Base-by-base conservation (phyloP, 92 coral and sea anemone species). In the Meandrina meandrites region DNA sequence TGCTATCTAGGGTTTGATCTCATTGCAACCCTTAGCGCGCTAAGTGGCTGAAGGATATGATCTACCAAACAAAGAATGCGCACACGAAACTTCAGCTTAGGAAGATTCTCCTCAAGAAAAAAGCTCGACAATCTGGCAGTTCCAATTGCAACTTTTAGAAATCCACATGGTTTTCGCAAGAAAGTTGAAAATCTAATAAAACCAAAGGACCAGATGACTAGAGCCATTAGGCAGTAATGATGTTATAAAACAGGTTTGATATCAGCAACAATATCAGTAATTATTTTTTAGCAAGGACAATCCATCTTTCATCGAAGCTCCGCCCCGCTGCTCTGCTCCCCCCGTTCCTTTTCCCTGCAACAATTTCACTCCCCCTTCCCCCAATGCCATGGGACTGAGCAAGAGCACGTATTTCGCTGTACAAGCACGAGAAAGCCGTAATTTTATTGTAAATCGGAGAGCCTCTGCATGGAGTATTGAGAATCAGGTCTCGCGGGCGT, bases 221-320 rank as follows among this genome's bases (percentile, higher is more conserved):
- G 45, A 40, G 45, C 45, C 45, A 40, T 40, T 40, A 48, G 53
- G 4, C 53, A 48, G 53, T 12, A 48, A 58, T 53, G n/a, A 21
- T 27, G 50, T 14, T 11, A 2, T 14, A 70, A 73, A 30, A 56
- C 40, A 58, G 79, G 86, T 30, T 24, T 30, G 69, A 82, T 71
- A 82, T 50, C 24, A 30, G 79, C 27, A 12, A 71, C 53, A 72
- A 83, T 83, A 83, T 83, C 73, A 35, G 31, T 53, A 72, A 82
- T 82, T 31, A 45, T 22, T 31, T 81, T 22, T n/a, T 75, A 62
- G 68, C 40, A 22, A 4, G 82, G 16, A 48, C 24, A 28, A 54
- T 79, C 17, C 30, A 9, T 19, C 48, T 73, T 71, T 73, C 78
- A 35, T 37, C 24, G 30, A 27, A 10, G 17, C 71, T 60, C 68